Base-by-base conservation (phyloP, 23 tunicate species). In the Botrylloides violaceus region DNA sequence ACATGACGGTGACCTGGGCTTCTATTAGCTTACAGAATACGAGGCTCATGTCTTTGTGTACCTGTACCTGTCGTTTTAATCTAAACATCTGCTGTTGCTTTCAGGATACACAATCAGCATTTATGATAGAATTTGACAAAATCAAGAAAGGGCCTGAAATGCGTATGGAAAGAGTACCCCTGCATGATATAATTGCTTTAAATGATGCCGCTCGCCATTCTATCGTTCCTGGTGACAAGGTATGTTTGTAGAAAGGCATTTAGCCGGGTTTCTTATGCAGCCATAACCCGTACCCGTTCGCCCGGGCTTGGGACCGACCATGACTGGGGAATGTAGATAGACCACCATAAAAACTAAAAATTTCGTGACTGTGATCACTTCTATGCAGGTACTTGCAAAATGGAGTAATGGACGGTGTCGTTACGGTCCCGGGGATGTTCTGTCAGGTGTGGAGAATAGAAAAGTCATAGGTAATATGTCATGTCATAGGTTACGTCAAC, bases 131-230 rank as follows among this genome's bases (percentile, higher is more conserved):
- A 39, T 95, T 95, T 56, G 96, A 95, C 39, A 80, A 81, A 27
- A 83, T 79, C 26, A 87, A 83, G 83, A 76, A 80, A 32, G 84
- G 87, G 4, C 80, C 84, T 15, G 91, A 79, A 23, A 55, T 95
- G 32, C 53, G 99, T 31, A 95, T 95, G 99, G 96, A 95, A 59
- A 82, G 87, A 53, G 79, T 94, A 19, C 76, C 84, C 23, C 74
- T 83, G 12, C 95, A 87, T 82, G 99, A 95, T 82, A 71, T 95
- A 31, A 95, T 95, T 30, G 92, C 99, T 2, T 32, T 77, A 58
- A 84, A 87, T 77, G 96, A 95, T 58, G 99, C 99, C 0, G 58
- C 78, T 39, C 68, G 99, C n/a, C 99, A 95, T 56, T 82, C 95
- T 28, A 74, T 90, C 27, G 97, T 90, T 32, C 81, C 90, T 29